Evolutionary conservation across 2,888 invertebrate species (phyloP), one percentile per base, ranked within the genome.

Genomic region (Lysandra bellargus): DNA sequence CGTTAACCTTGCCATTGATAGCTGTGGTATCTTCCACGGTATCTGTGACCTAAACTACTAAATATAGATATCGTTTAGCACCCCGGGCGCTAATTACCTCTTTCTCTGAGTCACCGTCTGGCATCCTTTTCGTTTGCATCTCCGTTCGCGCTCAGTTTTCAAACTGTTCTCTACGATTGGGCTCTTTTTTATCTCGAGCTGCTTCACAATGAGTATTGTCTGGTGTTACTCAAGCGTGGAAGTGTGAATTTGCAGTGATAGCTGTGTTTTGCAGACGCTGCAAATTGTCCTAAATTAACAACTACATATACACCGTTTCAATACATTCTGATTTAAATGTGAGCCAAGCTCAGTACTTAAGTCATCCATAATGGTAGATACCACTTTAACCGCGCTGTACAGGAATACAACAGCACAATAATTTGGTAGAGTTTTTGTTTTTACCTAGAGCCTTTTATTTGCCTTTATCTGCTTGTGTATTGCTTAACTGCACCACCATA

Each of bases 1-100:
- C 33, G 33, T 57, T 57, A 17, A 76, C 76, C 76, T 76, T 76
- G 76, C 76, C 76, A 57, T 57, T 76, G 57, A 76, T 76, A 57
- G 53, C 49, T 53, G 53, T 74, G 33, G 17, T 75, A 75, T 76
- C 76, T 76, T 57, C 53, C 76, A 76, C 76, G 76, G 33, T 76
- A 76, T 57, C 76, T 75, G 23, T 79, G 81, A 80, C 80, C 81
- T 80, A 81, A 81, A 80, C 80, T 80, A 81, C 75, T 78, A 79
- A 80, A 82, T 83, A 85, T 85, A 84, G 84, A 82, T 83, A 82
- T 84, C 84, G 82, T 83, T 90, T 90, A 88, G 84, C 87, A 84
- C 85, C 84, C 81, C 83, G 82, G 86, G 89, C 86, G 89, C 86
- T 90, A 90, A 90, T 86, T 88, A 86, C 82, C 85, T 87, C 87